Conservation (phyloP, 1,140 invertebrate genomes). For the Laodelphax striatellus region DNA sequence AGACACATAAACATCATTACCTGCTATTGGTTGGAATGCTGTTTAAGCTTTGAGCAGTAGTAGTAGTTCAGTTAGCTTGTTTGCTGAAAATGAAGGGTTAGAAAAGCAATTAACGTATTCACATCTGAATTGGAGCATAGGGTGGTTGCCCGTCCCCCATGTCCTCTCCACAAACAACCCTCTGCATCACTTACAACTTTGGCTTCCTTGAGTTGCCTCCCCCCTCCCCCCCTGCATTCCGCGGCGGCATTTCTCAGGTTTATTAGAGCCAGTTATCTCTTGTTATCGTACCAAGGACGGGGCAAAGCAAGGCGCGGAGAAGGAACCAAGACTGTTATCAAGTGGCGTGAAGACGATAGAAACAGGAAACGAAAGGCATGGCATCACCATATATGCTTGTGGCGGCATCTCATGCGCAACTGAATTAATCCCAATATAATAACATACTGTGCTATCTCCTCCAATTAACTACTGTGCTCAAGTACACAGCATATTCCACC, state of each 20-base stretch:
- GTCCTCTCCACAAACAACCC: background rate
- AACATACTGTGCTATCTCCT: background rate
- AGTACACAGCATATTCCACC: no score
- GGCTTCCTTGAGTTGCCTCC: no score
- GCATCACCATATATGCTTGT: background rate
- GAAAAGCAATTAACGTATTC: constrained; percentile 10
- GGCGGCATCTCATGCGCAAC: background rate
- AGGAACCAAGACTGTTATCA: no score
- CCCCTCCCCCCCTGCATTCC: no score
- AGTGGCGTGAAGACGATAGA: background rate
- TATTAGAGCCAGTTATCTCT: background rate
- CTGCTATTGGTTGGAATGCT: no score
- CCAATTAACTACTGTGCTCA: no score
- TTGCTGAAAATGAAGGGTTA: background rate
- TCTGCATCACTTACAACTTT: background rate
- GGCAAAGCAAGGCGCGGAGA: background rate
- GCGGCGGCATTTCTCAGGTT: background rate
- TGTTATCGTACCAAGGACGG: background rate
- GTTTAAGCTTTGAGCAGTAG: no score
- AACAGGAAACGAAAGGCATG: background rate
- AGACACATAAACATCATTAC: no score
- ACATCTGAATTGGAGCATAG: constrained; percentile 2
- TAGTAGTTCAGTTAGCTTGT: background rate
- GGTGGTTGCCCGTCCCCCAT: background rate
- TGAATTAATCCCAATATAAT: background rate